phyloP scores from a whole-genome alignment of 2,888 invertebrate genomes.

The Polydrusus pterygomalis region DNA sequence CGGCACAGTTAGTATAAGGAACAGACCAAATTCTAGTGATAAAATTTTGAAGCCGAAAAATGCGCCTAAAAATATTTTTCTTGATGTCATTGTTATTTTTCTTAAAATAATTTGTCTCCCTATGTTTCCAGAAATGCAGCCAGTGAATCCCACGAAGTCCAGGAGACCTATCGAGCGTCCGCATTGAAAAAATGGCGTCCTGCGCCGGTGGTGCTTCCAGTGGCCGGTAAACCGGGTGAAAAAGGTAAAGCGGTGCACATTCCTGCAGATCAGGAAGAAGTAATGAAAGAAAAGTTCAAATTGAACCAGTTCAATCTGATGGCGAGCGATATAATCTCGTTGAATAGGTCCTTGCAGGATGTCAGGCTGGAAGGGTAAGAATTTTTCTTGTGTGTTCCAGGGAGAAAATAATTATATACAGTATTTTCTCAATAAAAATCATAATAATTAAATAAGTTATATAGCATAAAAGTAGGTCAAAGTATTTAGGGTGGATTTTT shows the following conservation, averaged over 20 bases:
- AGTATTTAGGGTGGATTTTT: too few relatives aligned
- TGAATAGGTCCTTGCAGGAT: conserved; percentile 96
- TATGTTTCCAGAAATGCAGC: conserved; percentile 27
- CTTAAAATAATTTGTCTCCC: too few relatives aligned
- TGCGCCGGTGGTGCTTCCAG: conserved; percentile 81
- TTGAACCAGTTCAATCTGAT: conserved; percentile 98
- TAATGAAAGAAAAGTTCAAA: conserved; percentile 96
- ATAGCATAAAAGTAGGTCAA: too few relatives aligned
- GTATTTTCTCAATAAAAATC: too few relatives aligned
- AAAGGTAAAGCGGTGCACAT: conserved; percentile 94
- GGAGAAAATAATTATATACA: too few relatives aligned
- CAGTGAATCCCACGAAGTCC: conserved; percentile 57
- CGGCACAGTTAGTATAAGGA: too few relatives aligned
- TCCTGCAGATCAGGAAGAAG: conserved; percentile 87
- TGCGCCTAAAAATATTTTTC: too few relatives aligned
- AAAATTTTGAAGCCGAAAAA: too few relatives aligned
- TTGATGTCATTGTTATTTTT: too few relatives aligned
- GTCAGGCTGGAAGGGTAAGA: conserved; percentile 91
- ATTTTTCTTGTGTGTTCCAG: conserved; percentile 6
- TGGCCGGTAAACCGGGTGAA: conserved; percentile 88
- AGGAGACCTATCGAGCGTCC: conserved; percentile 68
- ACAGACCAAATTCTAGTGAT: too few relatives aligned
- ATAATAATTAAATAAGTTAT: too few relatives aligned
- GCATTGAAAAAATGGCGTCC: conserved; percentile 83
- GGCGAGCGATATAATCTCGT: conserved; percentile 97